Conservation (phyloP, 2,113 vertebrate species). For the Athene noctua region DNA sequence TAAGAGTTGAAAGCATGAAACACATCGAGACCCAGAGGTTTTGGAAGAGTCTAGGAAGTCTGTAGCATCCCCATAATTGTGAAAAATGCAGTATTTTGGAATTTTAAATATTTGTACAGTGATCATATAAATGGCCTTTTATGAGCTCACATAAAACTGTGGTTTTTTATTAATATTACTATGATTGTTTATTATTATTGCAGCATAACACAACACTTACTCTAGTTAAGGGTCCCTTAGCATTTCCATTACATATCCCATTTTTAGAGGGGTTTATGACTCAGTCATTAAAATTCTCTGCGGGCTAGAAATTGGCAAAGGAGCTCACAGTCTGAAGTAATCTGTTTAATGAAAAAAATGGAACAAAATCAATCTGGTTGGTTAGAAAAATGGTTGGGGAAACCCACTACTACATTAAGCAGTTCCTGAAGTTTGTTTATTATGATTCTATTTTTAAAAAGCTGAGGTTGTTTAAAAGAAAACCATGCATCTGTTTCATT, state of each 20-base stretch:
- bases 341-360: background rate
- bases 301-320: constrained; percentile 34
- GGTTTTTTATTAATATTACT: constrained; percentile 44
- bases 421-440: background rate
- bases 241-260: constrained; percentile 2
- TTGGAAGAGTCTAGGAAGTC: constrained; percentile 23
- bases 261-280: constrained; percentile 43
- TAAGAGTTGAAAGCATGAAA: constrained; percentile 1
- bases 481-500: background rate
- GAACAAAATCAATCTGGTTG: background rate
- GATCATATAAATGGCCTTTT: constrained; percentile 46
- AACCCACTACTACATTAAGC: background rate
- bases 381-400: background rate
- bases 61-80: constrained; percentile 37
- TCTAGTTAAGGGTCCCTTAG: background rate
- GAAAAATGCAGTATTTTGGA: constrained; percentile 22
- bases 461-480: background rate
- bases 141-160: constrained; percentile 17
- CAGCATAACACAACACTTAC: background rate
- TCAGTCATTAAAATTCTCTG: constrained; percentile 51
- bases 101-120: constrained; percentile 36
- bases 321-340: constrained; percentile 3
- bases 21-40: constrained; percentile 20
- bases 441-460: background rate
- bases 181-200: constrained; percentile 50